These are phyloP conservation scores for Lasius platythorax DNA, from an alignment of 2,888 invertebrate species.

Conservation along the genomic window DNA sequence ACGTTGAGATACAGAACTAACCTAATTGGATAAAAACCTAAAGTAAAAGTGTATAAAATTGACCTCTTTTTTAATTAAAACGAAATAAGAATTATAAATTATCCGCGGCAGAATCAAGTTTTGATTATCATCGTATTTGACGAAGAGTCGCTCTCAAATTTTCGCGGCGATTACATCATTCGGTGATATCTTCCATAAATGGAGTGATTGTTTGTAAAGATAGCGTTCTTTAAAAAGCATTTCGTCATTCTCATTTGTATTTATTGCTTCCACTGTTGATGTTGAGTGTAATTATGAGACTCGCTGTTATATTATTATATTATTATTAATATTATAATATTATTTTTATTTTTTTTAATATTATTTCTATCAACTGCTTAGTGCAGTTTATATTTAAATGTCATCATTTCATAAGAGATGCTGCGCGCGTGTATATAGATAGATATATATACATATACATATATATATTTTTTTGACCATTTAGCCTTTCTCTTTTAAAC, in stretches of 20 bases:
- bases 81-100: slow-evolving; percentile 60
- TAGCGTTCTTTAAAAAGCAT: slow-evolving; percentile 60
- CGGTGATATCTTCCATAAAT: slow-evolving; percentile 44
- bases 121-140: slow-evolving; percentile 55
- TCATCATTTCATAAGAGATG: slow-evolving; percentile 55
- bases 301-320: slow-evolving; percentile 67
- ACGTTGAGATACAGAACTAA: slow-evolving; percentile 73
- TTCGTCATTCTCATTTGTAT: slow-evolving; percentile 71
- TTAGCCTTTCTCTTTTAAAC: slow-evolving; percentile 35
- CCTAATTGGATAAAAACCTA: slow-evolving; percentile 64
- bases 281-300: slow-evolving; percentile 72
- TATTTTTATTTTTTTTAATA: slow-evolving; percentile 53
- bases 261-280: slow-evolving; percentile 75
- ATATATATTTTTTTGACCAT: slow-evolving; percentile 63
- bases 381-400: slow-evolving; percentile 65
- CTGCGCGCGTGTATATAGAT: slow-evolving; percentile 43
- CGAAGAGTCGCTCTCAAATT: slow-evolving; percentile 51
- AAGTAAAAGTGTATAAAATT: slow-evolving; percentile 66
- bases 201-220: slow-evolving; percentile 53
- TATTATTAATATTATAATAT: slow-evolving; percentile 64
- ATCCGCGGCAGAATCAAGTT: slow-evolving; percentile 48
- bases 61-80: slow-evolving; percentile 71
- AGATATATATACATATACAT: slow-evolving; percentile 26
- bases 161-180: slow-evolving; percentile 46
- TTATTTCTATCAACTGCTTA: slow-evolving; percentile 61